Base-by-base conservation (phyloP, 1,140 invertebrate species). In the Penaeus japonicus region DNA sequence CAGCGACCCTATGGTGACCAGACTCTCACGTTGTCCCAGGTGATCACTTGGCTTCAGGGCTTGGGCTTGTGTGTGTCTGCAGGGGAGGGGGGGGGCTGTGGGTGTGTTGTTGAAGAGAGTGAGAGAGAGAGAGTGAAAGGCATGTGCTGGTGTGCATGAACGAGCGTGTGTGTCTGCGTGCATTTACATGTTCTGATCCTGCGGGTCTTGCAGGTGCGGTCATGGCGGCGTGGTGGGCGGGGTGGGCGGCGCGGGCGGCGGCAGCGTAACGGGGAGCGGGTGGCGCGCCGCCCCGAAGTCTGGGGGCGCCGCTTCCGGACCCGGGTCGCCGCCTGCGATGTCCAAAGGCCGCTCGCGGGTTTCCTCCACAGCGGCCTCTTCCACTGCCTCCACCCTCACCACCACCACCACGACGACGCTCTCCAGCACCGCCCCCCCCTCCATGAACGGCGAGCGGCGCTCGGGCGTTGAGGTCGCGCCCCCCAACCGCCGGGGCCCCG, bases 141-240 rank as follows among this genome's bases (percentile, higher is more conserved):
- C n/a, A n/a, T n/a, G n/a, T n/a, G n/a, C n/a, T n/a, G n/a, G n/a
- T n/a, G n/a, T n/a, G n/a, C n/a, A n/a, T n/a, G 75, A 35, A 32
- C 0, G 30, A 39, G 82, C 0, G 30, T 39, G 30, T 35, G 27
- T 62, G 59, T 32, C 4, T 65, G 4, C 24, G 55, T 47, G 65
- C 22, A 65, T 62, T n/a, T 73, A 27, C 53, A 39, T 73, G 53
- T 85, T 57, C 24, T 78, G 35, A 17, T 82, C 47, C 47, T 82
- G 32, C 32, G 54, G 53, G 83, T 88, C 27, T 89, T 89, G 15
- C 87, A 89, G 87, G 87, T 89, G 87, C 82, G 87, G 87, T 70
- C 87, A 89, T 89, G 87, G 87, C 87, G 87, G 87, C 83, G 87
- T 88, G 87, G 87, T 88, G 87, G 87, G 87, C 87, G 87, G 82